Evolutionary conservation across 2,888 invertebrate genomes (phyloP).

Genomic region (Harpalus rufipes): DNA sequence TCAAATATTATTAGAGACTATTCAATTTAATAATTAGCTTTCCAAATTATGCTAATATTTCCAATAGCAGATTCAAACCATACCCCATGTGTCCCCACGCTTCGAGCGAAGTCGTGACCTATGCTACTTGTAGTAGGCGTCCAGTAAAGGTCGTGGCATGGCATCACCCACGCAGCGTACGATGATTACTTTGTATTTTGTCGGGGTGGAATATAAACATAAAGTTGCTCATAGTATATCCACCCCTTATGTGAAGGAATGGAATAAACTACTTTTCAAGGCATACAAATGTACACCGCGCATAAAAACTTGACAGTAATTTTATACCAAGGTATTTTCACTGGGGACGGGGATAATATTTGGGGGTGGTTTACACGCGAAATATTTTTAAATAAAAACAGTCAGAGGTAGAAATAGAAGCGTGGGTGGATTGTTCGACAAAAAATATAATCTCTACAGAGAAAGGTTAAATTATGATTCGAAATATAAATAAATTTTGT

Average conservation of each 20-base stretch:
- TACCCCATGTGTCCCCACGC: background rate
- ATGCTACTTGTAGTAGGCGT: background rate
- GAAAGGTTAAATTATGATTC: background rate
- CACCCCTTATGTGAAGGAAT: background rate
- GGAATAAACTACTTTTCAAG: background rate
- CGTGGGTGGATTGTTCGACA: background rate
- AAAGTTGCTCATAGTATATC: background rate
- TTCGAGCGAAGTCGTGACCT: background rate
- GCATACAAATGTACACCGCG: background rate
- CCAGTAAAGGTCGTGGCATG: background rate
- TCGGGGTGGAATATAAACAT: background rate
- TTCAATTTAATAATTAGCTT: too few relatives aligned
- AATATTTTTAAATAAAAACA: background rate
- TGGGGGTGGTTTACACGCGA: background rate
- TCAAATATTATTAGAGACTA: too few relatives aligned
- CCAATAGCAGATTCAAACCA: too few relatives aligned
- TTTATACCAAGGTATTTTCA: background rate
- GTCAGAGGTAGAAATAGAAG: background rate
- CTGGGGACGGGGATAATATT: background rate
- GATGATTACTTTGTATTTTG: background rate
- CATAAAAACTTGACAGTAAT: background rate
- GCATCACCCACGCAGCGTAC: background rate
- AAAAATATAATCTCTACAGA: background rate
- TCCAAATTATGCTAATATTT: too few relatives aligned
- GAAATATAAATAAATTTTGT: too few relatives aligned